Base-by-base conservation (phyloP, 2,888 invertebrate species). In the Erebia ligea region DNA sequence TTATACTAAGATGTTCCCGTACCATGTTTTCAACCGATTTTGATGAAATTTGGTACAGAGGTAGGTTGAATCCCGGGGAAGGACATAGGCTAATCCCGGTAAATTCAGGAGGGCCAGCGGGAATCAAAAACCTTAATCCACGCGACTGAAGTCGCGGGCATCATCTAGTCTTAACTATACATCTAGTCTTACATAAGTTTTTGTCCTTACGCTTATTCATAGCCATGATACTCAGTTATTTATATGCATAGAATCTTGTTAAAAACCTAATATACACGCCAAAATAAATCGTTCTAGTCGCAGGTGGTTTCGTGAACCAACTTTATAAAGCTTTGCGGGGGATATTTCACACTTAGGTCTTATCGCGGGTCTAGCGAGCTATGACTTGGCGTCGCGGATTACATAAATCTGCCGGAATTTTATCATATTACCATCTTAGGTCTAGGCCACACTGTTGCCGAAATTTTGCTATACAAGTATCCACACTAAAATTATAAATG, bases 331-430 rank as follows among this genome's bases (percentile, higher is more conserved):
- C 56, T 65, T 68, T 40, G 48, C 61, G 65, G 68, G 64, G 65
- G 25, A 65, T 56, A 61, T 69, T 67, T 72, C 64, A 63, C 64
- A 59, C 64, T 65, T 52, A 69, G 62, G 57, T 64, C 71, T 72
- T 75, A 74, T 74, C 76, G 69, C 66, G 42, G 69, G 72, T 63
- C 71, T 68, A 61, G 69, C 63, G 69, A 61, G 67, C 61, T 70
- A 64, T 67, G 64, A 67, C 58, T 54, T 50, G 62, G 66, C 61
- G 63, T 54, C 67, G 15, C 61, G 70, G 63, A 70, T 74, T 70
- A 71, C 74, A 75, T 74, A 76, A 75, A 77, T 74, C 75, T 77
- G 68, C 25, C 67, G 70, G 65, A 68, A 73, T 71, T 77, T 74
- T 75, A 71, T 73, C 63, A 67, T 75, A 72, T 61, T 62, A 65